Evolutionary conservation across 2,888 invertebrate species (phyloP).

Genomic region (Neria commutata): DNA sequence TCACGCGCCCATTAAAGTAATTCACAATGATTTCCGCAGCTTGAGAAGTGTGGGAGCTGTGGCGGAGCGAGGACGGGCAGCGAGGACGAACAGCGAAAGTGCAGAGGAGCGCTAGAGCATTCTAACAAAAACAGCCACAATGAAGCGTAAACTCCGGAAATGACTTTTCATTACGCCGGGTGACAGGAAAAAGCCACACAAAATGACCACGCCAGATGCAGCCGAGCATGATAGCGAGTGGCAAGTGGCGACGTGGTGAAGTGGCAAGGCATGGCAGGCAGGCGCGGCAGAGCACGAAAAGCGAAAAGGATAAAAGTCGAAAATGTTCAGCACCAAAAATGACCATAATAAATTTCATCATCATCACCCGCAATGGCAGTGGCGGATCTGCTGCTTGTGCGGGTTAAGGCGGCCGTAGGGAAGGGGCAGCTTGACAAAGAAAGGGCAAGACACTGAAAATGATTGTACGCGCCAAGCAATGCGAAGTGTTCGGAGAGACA

Average conservation of each 20-base stretch:
- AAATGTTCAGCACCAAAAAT: constrained; percentile 5
- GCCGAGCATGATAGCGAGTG: not conserved
- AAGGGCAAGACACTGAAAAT: not conserved
- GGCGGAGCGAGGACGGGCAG: too few relatives aligned
- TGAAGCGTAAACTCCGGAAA: not conserved
- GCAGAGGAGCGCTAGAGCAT: not conserved
- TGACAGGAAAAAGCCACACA: not conserved
- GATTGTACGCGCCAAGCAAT: not conserved
- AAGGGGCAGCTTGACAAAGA: not conserved
- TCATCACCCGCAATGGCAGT: not conserved
- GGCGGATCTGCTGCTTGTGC: not conserved
- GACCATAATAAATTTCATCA: constrained; percentile 17
- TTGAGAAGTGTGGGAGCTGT: not conserved
- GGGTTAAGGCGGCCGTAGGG: not conserved
- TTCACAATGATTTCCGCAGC: constrained; percentile 5
- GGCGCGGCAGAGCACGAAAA: not conserved
- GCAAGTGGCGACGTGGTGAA: not conserved
- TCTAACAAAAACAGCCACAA: not conserved
- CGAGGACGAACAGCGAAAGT: too few relatives aligned
- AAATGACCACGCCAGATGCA: constrained; percentile 6
- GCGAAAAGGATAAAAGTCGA: not conserved
- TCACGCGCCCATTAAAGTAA: constrained; percentile 7
- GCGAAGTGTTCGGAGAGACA: not conserved
- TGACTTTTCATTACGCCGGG: constrained; percentile 4
- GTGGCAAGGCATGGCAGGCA: too few relatives aligned